Evolutionary conservation across 2,888 invertebrate genomes (phyloP).

Genomic region (Hypsopygia costalis): DNA sequence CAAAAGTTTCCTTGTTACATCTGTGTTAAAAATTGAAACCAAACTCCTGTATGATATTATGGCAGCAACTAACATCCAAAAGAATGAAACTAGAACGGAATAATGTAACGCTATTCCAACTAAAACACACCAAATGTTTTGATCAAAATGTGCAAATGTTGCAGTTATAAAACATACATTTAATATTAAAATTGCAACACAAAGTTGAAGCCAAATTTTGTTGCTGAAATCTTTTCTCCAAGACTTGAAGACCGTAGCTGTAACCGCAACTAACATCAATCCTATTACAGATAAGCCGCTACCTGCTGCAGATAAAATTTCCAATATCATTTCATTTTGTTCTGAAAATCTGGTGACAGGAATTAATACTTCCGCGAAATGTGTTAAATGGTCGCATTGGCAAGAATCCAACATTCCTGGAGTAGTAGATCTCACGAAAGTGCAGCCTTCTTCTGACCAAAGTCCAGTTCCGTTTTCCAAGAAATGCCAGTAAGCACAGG

Average conservation of each 20-base stretch:
- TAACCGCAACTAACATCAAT: conserved; percentile 23
- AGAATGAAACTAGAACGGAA: conserved; percentile 78
- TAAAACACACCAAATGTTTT: conserved; percentile 52
- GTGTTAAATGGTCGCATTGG: conserved; percentile 59
- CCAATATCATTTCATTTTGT: conserved; percentile 32
- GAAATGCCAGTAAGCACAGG: conserved; percentile 61
- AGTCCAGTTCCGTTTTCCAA: conserved; percentile 39
- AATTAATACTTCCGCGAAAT: conserved; percentile 56
- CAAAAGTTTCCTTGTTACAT: conserved; percentile 67
- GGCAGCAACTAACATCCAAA: conserved; percentile 83
- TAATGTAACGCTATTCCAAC: conserved; percentile 79
- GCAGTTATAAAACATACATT: conserved; percentile 27
- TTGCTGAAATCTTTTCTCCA: conserved; percentile 77
- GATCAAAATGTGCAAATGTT: conserved; percentile 10
- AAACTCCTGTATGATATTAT: conserved; percentile 80
- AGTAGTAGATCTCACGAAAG: conserved; percentile 28
- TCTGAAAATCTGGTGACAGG: conserved; percentile 23
- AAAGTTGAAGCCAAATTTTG: conserved; percentile 57
- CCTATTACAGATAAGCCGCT: conserved; percentile 26
- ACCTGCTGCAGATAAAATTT: conserved; percentile 48
- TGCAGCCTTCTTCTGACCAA: conserved; percentile 59
- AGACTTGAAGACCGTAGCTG: conserved; percentile 55
- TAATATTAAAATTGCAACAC: conserved; percentile 49
- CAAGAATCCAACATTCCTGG: conserved; percentile 40
- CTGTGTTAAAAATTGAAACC: conserved; percentile 75